Percentiles rank a stretch among this genome's conserved stretches.
Evolutionary conservation across 2,797 vertebrate genomes (phyloP).

Genomic region (Anisognathus igniventris): DNA sequence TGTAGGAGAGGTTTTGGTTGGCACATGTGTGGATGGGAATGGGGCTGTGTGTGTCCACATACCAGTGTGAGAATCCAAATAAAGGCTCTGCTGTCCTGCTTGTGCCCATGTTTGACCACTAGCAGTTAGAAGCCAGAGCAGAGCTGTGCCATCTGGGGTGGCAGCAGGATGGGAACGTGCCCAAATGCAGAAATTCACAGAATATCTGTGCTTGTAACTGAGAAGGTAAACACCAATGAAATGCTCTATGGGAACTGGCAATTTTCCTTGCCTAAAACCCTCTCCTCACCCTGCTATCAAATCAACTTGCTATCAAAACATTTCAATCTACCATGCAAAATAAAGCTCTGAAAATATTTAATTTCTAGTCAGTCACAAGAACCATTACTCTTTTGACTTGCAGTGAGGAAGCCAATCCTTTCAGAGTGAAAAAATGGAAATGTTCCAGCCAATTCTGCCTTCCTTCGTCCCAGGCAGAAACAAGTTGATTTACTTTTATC

Average conservation of each 20-base stretch:
- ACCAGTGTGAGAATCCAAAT: neutral
- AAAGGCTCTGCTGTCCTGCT: neutral
- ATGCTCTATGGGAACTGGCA: neutral
- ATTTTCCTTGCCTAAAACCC: neutral
- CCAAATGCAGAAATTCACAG: neutral
- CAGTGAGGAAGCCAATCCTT: neutral
- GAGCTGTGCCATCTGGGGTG: neutral
- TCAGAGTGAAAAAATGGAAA: neutral
- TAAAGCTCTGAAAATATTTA: neutral
- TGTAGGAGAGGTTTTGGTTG: neutral
- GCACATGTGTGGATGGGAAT: neutral
- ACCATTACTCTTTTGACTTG: neutral
- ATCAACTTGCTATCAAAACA: neutral
- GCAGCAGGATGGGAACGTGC: neutral
- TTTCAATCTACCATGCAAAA: neutral
- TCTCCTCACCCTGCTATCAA: neutral
- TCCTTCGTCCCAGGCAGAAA: neutral
- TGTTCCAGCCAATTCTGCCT: neutral
- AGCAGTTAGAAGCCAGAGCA: neutral
- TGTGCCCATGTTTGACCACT: slow-evolving; percentile 32
- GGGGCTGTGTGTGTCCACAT: neutral
- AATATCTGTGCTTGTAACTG: neutral
- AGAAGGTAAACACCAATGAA: neutral
- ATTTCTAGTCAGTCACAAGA: slow-evolving; percentile 3
- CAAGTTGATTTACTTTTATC: neutral